These are phyloP conservation scores for Gallinago jamesoni DNA, from an alignment of 2,113 vertebrate species.

Conservation along the genomic window DNA sequence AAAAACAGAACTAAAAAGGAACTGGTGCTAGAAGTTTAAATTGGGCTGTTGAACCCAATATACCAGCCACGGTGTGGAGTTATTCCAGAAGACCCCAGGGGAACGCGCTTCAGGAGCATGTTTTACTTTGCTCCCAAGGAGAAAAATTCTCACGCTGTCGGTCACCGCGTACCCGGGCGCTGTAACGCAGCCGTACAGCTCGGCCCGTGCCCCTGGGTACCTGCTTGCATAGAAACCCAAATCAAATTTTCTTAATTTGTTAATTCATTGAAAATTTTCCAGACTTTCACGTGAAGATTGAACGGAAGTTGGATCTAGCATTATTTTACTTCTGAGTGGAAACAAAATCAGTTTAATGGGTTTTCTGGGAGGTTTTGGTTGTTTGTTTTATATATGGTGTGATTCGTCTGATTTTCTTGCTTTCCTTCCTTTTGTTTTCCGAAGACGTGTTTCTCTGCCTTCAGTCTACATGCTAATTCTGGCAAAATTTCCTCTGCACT, in stretches of 20 bases:
- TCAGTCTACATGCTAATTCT: background rate
- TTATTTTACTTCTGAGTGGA: background rate
- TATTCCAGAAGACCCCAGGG: constrained; percentile 40
- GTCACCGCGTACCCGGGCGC: background rate
- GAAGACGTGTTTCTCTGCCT: background rate
- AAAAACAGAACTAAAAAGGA: constrained; percentile 32
- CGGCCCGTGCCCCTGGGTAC: background rate
- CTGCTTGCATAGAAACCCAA: background rate
- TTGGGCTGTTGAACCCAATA: constrained; percentile 40
- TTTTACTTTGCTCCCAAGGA: constrained; percentile 22
- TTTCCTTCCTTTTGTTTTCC: background rate
- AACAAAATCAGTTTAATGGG: background rate
- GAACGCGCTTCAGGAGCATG: background rate
- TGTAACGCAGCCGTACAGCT: background rate
- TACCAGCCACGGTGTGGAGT: background rate
- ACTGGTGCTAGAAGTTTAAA: background rate
- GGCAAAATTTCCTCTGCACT: background rate
- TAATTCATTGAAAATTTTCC: background rate
- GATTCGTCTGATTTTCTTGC: background rate
- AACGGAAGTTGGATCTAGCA: fast-evolving
- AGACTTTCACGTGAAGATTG: background rate
- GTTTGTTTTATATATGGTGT: background rate
- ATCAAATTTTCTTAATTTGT: background rate
- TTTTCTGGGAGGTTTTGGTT: background rate
- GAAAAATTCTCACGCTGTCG: constrained; percentile 23